Percentiles rank a stretch among this genome's conserved stretches.
Evolutionary conservation across 2,797 vertebrate genomes (phyloP).

Genomic region (Aselliscus stoliczkanus): DNA sequence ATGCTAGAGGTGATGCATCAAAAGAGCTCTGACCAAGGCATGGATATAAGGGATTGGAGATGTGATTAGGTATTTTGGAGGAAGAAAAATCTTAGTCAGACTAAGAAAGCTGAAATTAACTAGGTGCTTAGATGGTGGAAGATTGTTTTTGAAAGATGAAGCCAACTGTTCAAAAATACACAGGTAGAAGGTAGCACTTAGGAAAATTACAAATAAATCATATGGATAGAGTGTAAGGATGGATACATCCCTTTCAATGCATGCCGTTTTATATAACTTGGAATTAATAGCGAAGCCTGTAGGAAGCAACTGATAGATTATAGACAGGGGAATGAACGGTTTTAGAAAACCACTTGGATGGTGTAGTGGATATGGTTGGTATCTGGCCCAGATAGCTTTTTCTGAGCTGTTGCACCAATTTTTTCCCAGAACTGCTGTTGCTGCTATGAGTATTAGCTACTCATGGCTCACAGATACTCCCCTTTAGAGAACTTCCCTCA

Average conservation of each 20-base stretch:
- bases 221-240: background rate
- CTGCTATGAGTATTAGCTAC: background rate
- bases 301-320: background rate
- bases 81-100: background rate
- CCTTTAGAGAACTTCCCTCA: background rate
- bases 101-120: background rate
- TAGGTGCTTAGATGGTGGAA: background rate
- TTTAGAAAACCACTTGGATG: background rate
- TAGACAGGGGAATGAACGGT: background rate
- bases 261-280: background rate
- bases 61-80: background rate
- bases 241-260: background rate
- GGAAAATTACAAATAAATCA: background rate
- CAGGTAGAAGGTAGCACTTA: background rate
- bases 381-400: background rate
- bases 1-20: background rate
- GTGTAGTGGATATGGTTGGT: background rate
- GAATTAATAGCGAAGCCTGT: background rate
- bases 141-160: background rate
- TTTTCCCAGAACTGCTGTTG: background rate
- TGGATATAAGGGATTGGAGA: fast-evolving
- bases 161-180: background rate
- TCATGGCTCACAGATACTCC: background rate
- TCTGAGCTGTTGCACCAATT: background rate
- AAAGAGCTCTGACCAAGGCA: background rate